phyloP scores from a whole-genome alignment of 2,797 vertebrate species.

The Aotus griseimembra region DNA sequence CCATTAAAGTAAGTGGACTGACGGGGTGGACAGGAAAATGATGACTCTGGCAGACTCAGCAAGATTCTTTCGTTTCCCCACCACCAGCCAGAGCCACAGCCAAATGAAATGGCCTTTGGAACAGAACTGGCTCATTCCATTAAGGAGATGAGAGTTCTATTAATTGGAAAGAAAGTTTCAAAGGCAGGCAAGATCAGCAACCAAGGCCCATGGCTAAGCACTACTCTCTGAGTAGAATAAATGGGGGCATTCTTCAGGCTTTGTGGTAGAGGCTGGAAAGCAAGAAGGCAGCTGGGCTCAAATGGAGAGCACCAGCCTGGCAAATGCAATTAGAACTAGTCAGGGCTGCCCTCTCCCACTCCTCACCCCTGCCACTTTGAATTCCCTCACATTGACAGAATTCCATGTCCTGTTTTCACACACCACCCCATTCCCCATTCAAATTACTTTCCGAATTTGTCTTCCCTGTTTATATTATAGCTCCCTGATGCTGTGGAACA shows the following conservation, averaged over 20 bases:
- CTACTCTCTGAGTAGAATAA: neutral
- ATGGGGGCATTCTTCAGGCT: slow-evolving; percentile 4
- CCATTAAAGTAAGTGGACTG: slow-evolving; percentile 67
- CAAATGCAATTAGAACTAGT: neutral
- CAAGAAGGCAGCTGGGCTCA: slow-evolving; percentile 14
- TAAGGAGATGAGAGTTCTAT: slow-evolving; percentile 71
- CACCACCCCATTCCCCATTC: neutral
- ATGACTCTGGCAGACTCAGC: slow-evolving; percentile 53
- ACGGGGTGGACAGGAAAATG: slow-evolving; percentile 54
- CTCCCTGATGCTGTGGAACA: slow-evolving; percentile 5
- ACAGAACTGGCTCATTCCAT: slow-evolving; percentile 68
- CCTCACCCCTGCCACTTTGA: neutral
- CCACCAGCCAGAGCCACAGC: slow-evolving; percentile 45
- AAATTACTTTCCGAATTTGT: slow-evolving; percentile 2
- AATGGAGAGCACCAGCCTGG: neutral
- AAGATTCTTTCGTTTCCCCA: neutral
- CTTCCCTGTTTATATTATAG: neutral
- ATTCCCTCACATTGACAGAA: neutral
- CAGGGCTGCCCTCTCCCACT: neutral
- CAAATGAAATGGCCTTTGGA: slow-evolving; percentile 77
- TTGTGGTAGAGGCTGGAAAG: neutral
- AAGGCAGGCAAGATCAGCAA: slow-evolving; percentile 68
- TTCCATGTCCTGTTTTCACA: neutral
- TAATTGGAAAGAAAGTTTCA: slow-evolving; percentile 69
- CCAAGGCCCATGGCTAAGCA: slow-evolving; percentile 19